phyloP scores from a whole-genome alignment of 2,888 invertebrate species.

The Eupeodes luniger region DNA sequence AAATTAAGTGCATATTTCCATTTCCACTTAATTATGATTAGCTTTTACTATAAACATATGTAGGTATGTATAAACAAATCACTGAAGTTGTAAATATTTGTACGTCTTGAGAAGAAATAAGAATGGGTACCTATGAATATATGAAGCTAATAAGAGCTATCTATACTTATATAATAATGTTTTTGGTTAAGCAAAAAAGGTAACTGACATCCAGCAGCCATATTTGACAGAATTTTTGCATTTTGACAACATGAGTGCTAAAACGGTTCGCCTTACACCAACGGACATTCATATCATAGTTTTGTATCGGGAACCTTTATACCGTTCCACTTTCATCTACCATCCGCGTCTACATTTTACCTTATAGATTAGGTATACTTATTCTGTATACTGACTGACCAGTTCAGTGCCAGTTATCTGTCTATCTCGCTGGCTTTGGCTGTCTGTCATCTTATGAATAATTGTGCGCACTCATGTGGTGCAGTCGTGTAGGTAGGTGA shows the following conservation, averaged over 20 bases:
- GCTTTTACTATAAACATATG: too few relatives aligned
- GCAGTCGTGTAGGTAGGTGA: slow-evolving; percentile 75
- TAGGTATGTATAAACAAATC: too few relatives aligned
- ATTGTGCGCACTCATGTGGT: slow-evolving; percentile 75
- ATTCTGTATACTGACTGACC: neutral
- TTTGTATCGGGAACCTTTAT: neutral
- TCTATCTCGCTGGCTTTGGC: slow-evolving; percentile 61
- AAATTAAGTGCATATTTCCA: too few relatives aligned
- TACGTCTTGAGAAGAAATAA: neutral
- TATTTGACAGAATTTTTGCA: slow-evolving; percentile 50
- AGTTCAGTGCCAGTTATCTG: slow-evolving; percentile 58
- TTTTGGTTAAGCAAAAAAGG: neutral
- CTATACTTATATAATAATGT: neutral
- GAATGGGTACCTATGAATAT: too few relatives aligned
- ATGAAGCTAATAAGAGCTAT: too few relatives aligned
- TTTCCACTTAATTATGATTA: too few relatives aligned
- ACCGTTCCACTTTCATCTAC: slow-evolving; percentile 16
- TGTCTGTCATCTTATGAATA: slow-evolving; percentile 73
- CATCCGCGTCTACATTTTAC: neutral
- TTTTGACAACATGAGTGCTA: slow-evolving; percentile 39
- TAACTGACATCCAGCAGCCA: slow-evolving; percentile 39
- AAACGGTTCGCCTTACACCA: slow-evolving; percentile 45
- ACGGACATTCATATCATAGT: slow-evolving; percentile 25
- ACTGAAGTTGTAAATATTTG: neutral
- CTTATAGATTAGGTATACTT: too few relatives aligned